Percentiles rank a stretch among this genome's conserved stretches.
phyloP scores from a whole-genome alignment of 2,113 vertebrate genomes.

The Tetrax tetrax region DNA sequence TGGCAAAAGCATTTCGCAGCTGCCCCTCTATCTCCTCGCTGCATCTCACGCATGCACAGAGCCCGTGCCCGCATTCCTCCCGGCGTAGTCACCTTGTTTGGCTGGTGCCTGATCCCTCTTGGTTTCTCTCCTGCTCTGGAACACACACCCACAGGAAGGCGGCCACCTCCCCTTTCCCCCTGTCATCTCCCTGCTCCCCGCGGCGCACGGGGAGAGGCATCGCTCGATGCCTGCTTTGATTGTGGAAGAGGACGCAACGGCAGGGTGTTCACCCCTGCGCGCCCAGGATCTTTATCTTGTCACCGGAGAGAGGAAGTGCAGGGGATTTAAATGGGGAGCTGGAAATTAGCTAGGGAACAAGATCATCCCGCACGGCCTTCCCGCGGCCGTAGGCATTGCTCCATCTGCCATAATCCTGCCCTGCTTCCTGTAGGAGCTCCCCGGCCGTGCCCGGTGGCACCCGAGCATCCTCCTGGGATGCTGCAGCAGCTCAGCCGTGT shows the following conservation, averaged over 20 bases:
- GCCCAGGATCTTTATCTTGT: slow-evolving; percentile 37
- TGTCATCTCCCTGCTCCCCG: background rate
- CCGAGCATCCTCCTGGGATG: background rate
- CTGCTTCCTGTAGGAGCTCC: background rate
- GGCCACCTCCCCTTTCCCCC: background rate
- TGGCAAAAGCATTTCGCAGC: background rate
- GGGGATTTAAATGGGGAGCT: background rate
- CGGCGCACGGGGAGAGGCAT: background rate
- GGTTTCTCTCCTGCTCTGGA: slow-evolving; percentile 34
- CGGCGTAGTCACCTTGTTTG: slow-evolving; percentile 25
- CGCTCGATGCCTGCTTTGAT: background rate
- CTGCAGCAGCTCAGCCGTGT: background rate
- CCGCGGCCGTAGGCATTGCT: background rate
- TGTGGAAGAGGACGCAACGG: background rate
- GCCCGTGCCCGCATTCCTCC: slow-evolving; percentile 47
- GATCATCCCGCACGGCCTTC: background rate
- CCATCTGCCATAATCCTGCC: background rate
- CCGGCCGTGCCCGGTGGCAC: background rate
- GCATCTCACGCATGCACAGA: background rate
- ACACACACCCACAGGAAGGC: slow-evolving; percentile 52
- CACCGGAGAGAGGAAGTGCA: background rate
- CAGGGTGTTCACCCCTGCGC: background rate
- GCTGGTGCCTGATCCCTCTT: background rate
- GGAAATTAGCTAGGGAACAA: background rate
- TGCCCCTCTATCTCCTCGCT: background rate